These are phyloP conservation scores for Escarpia spicata DNA, from an alignment of 2,888 invertebrate genomes.

Conservation along the genomic window DNA sequence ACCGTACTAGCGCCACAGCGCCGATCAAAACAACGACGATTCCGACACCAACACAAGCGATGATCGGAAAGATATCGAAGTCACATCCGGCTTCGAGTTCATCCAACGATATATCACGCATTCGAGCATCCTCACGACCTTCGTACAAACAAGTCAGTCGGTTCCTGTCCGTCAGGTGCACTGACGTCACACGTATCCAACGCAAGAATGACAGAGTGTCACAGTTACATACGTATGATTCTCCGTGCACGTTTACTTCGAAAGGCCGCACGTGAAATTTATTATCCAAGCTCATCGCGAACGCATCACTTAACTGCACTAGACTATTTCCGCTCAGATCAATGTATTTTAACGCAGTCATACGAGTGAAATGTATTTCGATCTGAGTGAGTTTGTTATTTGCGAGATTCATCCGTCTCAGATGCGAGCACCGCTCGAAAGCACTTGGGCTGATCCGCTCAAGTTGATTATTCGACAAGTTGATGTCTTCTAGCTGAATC, in stretches of 20 bases:
- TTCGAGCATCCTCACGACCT: not conserved
- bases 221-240: not conserved
- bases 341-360: not conserved
- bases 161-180: not conserved
- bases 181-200: not conserved
- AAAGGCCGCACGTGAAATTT: not conserved
- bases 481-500: not conserved
- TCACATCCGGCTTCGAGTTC: slow-evolving; percentile 6
- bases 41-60: not conserved
- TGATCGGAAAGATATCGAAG: not conserved
- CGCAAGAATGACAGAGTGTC: not conserved
- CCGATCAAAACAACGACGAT: not conserved
- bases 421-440: not conserved
- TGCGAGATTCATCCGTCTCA: not conserved
- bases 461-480: not conserved
- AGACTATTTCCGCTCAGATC: not conserved
- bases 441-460: not conserved
- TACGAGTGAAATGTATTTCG: not conserved
- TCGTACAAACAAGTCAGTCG: not conserved
- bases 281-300: not conserved
- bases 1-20: not conserved
- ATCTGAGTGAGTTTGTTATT: not conserved
- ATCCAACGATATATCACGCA: not conserved
- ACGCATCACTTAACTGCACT: not conserved
- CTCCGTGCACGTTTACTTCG: not conserved